phyloP scores from a whole-genome alignment of 2,113 vertebrate species.

The Gnathonemus longibarbis region DNA sequence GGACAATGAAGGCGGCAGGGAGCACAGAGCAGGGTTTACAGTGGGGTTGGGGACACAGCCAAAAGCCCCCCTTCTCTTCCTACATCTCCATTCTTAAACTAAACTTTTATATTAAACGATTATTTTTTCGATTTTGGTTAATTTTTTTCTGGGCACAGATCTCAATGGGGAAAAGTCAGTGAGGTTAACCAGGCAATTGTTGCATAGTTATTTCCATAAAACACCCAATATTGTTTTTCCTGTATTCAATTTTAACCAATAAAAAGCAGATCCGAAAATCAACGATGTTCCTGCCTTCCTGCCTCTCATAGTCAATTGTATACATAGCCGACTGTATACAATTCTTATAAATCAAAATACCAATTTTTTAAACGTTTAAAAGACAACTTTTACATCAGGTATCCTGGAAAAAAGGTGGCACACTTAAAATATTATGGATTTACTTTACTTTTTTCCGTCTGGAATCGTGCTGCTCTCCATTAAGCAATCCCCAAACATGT shows the following conservation, averaged over 20 bases:
- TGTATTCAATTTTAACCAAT: background rate
- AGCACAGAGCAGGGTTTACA: background rate
- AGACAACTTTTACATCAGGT: too few species aligned
- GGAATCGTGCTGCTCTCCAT: background rate
- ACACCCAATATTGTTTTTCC: background rate
- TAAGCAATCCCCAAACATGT: constrained; percentile 7
- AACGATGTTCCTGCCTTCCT: background rate
- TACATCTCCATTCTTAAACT: background rate
- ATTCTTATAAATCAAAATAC: background rate
- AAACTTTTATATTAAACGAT: background rate
- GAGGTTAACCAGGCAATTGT: background rate
- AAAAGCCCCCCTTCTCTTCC: background rate
- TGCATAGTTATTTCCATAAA: background rate
- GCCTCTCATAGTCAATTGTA: background rate
- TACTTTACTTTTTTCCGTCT: background rate
- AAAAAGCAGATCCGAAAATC: background rate
- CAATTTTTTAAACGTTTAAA: background rate
- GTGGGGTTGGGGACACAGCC: background rate
- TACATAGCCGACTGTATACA: background rate
- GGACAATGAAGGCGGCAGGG: background rate
- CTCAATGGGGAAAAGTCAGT: background rate
- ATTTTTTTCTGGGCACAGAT: background rate
- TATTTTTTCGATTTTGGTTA: background rate
- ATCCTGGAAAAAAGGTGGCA: background rate
- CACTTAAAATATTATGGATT: background rate